Evolutionary conservation across 2,888 invertebrate species (phyloP), one percentile per base, ranked within the genome.

Genomic region (Agrotis puta): DNA sequence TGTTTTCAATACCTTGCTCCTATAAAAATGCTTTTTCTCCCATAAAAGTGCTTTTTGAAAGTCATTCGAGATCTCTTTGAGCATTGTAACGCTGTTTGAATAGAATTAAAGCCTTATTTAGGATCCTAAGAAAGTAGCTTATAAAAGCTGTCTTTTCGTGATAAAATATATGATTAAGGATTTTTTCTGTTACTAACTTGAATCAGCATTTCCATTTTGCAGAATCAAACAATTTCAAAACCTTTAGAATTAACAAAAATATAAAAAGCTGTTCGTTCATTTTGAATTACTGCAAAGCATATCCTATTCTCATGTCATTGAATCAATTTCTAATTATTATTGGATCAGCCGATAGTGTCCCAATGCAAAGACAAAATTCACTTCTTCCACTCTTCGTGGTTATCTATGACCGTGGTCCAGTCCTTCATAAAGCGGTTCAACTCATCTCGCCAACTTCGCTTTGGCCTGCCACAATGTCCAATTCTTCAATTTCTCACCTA

Each of bases 1-100:
- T 78, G 70, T 74, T 78, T 76, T 59, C 69, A 71, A 72, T 81
- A 70, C 69, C 62, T 73, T 50, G 33, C 43, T 61, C 43, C 51
- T 50, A 70, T 82, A 79, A 82, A 76, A 72, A n/a, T 59, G 61
- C 45, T 53, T 72, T 73, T 73, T 79, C 27, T 27, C 3, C 27
- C 53, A 70, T 82, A 79, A 82, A 76, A 72, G 22, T 61, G 61
- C 39, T 53, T 73, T 73, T 73, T 79, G 56, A 70, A 73, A 73
- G 65, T 56, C 65, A 68, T 74, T 76, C 53, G 43, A 70, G 68
- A 68, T 72, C 43, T 56, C 43, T 68, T 57, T 61, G 56, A 66
- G 50, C 58, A 63, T 76, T 83, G 71, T 64, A 81, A 33, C 16
- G 54, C 3, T 22, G 27, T 43, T 59, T 58, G 57, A 61, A 61